These are phyloP conservation scores for Erinaceus europaeus DNA, from an alignment of 2,113 vertebrate species.

Conservation along the genomic window DNA sequence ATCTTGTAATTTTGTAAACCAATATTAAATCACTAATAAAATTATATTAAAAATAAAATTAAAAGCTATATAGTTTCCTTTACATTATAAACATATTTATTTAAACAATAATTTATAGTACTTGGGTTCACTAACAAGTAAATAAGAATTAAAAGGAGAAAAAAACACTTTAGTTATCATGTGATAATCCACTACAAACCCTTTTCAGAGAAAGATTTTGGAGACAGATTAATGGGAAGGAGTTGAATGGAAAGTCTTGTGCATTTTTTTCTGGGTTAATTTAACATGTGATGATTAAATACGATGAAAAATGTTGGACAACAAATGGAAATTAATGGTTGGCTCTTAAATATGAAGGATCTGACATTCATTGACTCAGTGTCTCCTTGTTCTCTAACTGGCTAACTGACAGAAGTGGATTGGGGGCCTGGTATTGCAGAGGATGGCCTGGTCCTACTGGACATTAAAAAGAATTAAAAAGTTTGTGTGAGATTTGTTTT, in stretches of 20 bases:
- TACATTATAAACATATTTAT: neutral
- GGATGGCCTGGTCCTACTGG: neutral
- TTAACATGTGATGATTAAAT: slow-evolving; percentile 26
- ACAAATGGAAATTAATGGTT: slow-evolving; percentile 25
- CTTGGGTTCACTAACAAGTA: neutral
- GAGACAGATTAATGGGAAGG: slow-evolving; percentile 10
- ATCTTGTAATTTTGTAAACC: no score
- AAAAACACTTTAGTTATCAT: neutral
- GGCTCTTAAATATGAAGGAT: slow-evolving; percentile 45
- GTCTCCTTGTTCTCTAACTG: slow-evolving; percentile 49
- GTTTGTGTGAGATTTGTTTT: neutral
- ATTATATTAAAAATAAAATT: no score
- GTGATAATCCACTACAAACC: neutral
- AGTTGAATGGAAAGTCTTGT: neutral
- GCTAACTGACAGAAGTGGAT: neutral
- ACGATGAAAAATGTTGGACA: slow-evolving; percentile 7
- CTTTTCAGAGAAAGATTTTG: neutral
- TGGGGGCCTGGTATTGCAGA: rapidly evolving
- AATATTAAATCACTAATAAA: no score
- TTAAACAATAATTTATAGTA: neutral
- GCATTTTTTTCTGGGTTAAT: slow-evolving; percentile 43
- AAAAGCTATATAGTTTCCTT: neutral
- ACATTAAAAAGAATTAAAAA: neutral
- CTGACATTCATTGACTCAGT: slow-evolving; percentile 6
- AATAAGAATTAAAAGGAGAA: neutral